A percentile compares a stretch with the other conserved stretches of the same genome.
phyloP scores from a whole-genome alignment of 2,113 vertebrate genomes.

The Nycticryphes semicollaris region DNA sequence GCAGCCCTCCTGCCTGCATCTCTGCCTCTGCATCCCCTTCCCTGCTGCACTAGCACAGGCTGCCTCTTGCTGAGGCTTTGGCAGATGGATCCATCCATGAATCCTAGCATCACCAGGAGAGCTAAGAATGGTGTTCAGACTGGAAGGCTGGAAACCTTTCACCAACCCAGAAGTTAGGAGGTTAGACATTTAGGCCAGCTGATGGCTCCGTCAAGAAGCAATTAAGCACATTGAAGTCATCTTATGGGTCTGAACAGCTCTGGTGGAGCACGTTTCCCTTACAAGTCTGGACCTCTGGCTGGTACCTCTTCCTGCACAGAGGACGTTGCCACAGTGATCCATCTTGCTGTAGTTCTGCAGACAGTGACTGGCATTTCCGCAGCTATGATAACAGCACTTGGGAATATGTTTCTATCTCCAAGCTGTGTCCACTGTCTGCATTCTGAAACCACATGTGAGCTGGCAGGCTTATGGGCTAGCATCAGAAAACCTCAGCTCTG shows the following conservation, averaged over 20 bases:
- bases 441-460: slow-evolving; percentile 26
- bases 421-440: background rate
- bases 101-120: background rate
- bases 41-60: background rate
- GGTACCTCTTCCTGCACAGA: background rate
- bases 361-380: background rate
- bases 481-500: slow-evolving; percentile 15
- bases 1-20: background rate
- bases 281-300: background rate
- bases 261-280: background rate
- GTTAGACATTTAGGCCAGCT: background rate
- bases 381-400: background rate
- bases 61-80: background rate
- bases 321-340: background rate
- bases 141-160: background rate
- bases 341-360: background rate
- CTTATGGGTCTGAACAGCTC: background rate
- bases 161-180: background rate
- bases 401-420: background rate
- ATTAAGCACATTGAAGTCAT: background rate
- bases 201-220: background rate
- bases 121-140: background rate
- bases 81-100: background rate
- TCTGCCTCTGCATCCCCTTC: background rate
- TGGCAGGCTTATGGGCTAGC: background rate